A percentile compares a stretch with the other conserved stretches of the same genome.
phyloP scores from a whole-genome alignment of 64 coral and sea anemone species.

The Astreopora myriophthalma region DNA sequence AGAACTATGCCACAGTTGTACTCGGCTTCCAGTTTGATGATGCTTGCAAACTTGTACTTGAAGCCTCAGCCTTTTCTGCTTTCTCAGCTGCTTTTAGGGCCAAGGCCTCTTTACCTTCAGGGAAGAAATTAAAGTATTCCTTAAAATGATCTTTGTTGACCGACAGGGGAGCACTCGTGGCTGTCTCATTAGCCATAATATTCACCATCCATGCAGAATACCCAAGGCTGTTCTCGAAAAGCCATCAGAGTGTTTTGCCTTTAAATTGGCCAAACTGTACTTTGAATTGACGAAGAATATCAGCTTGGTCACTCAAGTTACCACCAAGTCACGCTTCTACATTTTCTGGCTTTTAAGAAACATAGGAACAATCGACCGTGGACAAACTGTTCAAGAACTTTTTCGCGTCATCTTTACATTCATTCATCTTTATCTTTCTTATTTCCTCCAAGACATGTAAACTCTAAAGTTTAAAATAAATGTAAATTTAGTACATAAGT shows the following conservation, averaged over 20 bases:
- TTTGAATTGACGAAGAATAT: not conserved
- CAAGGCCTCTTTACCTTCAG: not conserved
- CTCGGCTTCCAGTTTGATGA: too few relatives aligned
- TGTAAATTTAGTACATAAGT: too few relatives aligned
- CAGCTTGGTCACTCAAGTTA: not conserved
- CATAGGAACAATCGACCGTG: not conserved
- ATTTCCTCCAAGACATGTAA: not conserved
- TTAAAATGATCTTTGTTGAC: not conserved
- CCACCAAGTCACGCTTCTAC: not conserved
- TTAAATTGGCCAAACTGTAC: conserved; percentile 24
- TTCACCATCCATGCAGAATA: not conserved
- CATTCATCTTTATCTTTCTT: not conserved
- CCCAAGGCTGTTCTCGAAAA: conserved; percentile 39
- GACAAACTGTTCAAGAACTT: not conserved
- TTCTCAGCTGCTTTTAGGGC: not conserved
- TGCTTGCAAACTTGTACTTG: not conserved
- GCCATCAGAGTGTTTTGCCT: conserved; percentile 29
- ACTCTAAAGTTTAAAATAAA: not conserved
- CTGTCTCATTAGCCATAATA: not conserved
- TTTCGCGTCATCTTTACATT: not conserved
- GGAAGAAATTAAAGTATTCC: not conserved
- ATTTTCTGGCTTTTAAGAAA: not conserved
- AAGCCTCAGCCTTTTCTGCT: not conserved
- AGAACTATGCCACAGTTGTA: too few relatives aligned
- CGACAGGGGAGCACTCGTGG: not conserved